Conservation (phyloP, 2,888 invertebrate species). For the Lysandra coridon region DNA sequence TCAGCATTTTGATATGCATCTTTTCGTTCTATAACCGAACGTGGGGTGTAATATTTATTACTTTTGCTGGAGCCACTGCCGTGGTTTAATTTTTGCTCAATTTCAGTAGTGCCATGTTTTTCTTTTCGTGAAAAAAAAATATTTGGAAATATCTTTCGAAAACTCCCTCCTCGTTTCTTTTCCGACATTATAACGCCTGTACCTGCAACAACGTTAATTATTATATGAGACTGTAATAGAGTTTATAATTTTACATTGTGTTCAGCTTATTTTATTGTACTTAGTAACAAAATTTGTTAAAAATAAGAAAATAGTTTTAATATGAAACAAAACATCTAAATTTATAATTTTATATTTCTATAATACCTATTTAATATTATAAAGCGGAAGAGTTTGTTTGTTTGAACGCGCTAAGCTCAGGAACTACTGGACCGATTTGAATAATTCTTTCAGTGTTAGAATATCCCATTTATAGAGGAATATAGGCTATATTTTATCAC, state of each 20-base stretch:
- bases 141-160: slow-evolving; percentile 65
- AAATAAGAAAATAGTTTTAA: not conserved
- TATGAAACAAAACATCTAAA: not conserved
- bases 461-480: no score
- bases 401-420: no score
- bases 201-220: slow-evolving; percentile 45
- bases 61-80: slow-evolving; percentile 44
- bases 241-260: not conserved
- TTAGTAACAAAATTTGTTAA: not conserved
- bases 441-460: no score
- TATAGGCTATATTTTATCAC: no score
- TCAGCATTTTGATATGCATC: slow-evolving; percentile 47
- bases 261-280: not conserved
- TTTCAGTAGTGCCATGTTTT: slow-evolving; percentile 47
- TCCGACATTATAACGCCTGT: slow-evolving; percentile 54
- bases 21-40: slow-evolving; percentile 48
- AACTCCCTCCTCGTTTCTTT: slow-evolving; percentile 64
- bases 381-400: no score
- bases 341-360: not conserved
- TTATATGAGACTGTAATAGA: not conserved
- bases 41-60: slow-evolving; percentile 66
- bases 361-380: no score
- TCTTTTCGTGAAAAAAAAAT: slow-evolving; percentile 64
- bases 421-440: no score
- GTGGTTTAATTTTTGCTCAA: slow-evolving; percentile 40